Conservation (phyloP, 2,797 vertebrate genomes). For the Phoxinus dragarum region DNA sequence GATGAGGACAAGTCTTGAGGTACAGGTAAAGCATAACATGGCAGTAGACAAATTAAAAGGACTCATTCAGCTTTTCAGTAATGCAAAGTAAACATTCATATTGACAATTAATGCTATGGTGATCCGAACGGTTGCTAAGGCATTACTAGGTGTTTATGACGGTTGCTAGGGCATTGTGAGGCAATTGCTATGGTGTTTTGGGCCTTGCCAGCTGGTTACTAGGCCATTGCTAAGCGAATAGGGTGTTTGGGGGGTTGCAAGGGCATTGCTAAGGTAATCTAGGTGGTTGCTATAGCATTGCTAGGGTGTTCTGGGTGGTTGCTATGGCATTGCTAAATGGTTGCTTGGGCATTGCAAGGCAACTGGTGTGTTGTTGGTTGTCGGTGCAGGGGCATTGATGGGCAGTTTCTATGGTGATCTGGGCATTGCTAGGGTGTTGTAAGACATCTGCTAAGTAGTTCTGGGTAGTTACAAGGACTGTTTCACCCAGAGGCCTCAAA, state of each 20-base stretch:
- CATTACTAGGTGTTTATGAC: neutral
- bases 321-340: neutral
- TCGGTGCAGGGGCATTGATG: neutral
- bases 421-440: neutral
- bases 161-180: neutral
- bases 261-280: neutral
- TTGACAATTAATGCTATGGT: neutral
- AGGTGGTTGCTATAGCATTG: neutral
- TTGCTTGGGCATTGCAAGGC: neutral
- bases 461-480: neutral
- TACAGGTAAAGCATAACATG: constrained; percentile 1
- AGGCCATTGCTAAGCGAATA: neutral
- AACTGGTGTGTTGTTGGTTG: neutral
- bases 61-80: neutral
- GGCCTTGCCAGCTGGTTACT: neutral
- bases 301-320: neutral
- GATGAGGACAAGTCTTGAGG: neutral
- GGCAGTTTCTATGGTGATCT: neutral
- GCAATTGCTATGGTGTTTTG: neutral
- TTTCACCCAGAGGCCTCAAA: neutral
- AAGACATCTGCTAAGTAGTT: neutral
- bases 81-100: neutral
- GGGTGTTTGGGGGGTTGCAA: neutral
- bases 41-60: neutral
- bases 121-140: neutral